Base-by-base conservation (phyloP, 2,888 invertebrate genomes). In the Ectemnius continuus region DNA sequence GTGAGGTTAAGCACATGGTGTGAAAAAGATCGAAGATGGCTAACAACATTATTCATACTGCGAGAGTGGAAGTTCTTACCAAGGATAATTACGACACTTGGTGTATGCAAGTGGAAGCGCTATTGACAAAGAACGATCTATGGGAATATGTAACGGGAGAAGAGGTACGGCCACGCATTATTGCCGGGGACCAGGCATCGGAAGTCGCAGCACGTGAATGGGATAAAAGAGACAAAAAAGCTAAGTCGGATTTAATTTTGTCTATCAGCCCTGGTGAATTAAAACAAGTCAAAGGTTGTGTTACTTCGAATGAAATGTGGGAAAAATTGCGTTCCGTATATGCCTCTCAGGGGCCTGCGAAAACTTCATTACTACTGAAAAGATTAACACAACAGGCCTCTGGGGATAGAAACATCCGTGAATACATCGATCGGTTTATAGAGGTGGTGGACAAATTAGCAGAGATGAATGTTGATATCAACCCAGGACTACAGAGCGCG, bases 241-340 rank as follows among this genome's bases (percentile, higher is more conserved):
- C 60, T 18, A 67, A 52, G 45, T 16, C 67, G 4, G 61, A 71
- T 6, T 58, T 71, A 18, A 57, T 75, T 20, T 46, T 95, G 16
- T 94, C 92, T 92, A 95, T 85, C 0, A 94, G 93, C 4, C 95
- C 95, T 20, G 20, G 1, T 0, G 94, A 93, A 23, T 93, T 94
- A 91, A 95, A 71, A 36, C 48, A 36, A 16, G 56, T 67, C 14
- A 62, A 63, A n/a, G 56, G 59, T 1, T 72, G 67, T 52, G 6
- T 36, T 20, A 67, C 72, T 1, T 28, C 67, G 2, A 11, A 63
- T 14, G 63, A 67, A 16, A 60, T 72, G 45, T 67, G 72, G 48
- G 13, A 47, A 58, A 72, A 63, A 23, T 59, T n/a, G n/a, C n/a
- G n/a, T n/a, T n/a, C n/a, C n/a, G n/a, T n/a, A n/a, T n/a, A n/a